Evolutionary conservation across 37 sponge, comb jelly and placozoan species (phyloP).

Genomic region (Lycopodina hypogea): DNA sequence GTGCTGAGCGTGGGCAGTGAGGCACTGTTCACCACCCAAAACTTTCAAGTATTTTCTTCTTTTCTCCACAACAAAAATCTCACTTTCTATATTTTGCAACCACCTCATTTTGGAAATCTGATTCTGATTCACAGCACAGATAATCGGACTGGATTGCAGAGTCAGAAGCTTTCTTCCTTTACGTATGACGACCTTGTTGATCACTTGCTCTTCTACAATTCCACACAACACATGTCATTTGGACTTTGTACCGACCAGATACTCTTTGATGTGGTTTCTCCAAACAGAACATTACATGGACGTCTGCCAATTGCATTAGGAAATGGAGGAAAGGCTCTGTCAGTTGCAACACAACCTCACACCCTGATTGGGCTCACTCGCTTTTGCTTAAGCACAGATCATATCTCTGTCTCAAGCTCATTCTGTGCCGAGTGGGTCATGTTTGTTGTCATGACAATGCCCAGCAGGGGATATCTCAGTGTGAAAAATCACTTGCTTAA

Average conservation of each 20-base stretch:
- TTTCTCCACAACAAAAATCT: neutral
- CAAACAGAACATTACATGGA: neutral
- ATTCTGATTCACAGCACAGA: neutral
- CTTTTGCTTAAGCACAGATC: constrained; percentile 7
- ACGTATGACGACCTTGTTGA: constrained; percentile 8
- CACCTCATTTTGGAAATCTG: constrained; percentile 34
- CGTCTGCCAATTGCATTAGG: constrained; percentile 23
- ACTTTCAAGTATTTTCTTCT: neutral
- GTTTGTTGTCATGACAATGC: neutral
- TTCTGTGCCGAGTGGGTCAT: constrained; percentile 41
- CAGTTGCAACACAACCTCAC: neutral
- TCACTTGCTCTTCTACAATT: constrained; percentile 1
- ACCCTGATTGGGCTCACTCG: neutral
- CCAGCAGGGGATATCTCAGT: constrained; percentile 9
- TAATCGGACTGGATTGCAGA: neutral
- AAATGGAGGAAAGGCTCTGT: neutral
- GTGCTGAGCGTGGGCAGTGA: neutral
- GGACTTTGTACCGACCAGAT: constrained; percentile 23
- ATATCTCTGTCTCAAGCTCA: constrained; percentile 9
- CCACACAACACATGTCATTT: neutral
- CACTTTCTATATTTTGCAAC: neutral
- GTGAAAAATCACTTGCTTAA: constrained; percentile 6
- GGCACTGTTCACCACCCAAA: neutral
- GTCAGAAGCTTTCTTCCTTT: neutral
- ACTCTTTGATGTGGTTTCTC: constrained; percentile 1